Percentiles rank a stretch among this genome's conserved stretches.
phyloP scores from a whole-genome alignment of 2,888 invertebrate species.

The Ectemnius cavifrons region DNA sequence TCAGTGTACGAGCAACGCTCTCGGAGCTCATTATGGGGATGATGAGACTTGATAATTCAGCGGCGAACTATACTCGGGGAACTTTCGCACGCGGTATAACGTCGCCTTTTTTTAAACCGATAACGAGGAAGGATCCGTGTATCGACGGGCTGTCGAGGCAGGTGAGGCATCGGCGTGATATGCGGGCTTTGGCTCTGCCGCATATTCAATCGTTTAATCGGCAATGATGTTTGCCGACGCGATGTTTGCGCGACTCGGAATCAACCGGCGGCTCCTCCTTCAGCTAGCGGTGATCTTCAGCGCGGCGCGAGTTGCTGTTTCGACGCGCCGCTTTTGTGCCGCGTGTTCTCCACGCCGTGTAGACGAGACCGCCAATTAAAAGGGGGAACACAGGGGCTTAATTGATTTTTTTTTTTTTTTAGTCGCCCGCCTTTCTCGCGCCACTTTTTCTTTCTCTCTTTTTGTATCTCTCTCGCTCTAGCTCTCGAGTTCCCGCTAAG shows the following conservation, averaged over 20 bases:
- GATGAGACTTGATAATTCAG: no score
- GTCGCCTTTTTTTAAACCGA: no score
- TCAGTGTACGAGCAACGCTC: no score
- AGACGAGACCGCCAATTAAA: conserved; percentile 60
- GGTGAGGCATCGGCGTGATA: conserved; percentile 32
- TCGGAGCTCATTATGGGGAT: no score
- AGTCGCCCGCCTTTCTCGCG: conserved; percentile 36
- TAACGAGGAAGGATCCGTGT: no score
- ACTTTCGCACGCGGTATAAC: no score
- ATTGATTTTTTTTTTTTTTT: conserved; percentile 46
- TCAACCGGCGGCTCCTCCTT: conserved; percentile 36
- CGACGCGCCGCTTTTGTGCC: conserved; percentile 61
- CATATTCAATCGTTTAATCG: conserved; percentile 59
- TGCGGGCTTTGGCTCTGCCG: conserved; percentile 42
- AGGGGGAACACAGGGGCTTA: conserved; percentile 53
- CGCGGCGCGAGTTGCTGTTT: conserved; percentile 57
- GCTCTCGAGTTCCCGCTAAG: no score
- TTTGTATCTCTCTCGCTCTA: no score
- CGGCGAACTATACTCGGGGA: no score
- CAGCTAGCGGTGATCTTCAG: conserved; percentile 55
- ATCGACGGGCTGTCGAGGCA: conserved; percentile 19
- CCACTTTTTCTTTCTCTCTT: conserved; percentile 5
- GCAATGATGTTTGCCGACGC: conserved; percentile 54
- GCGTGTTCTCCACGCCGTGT: conserved; percentile 38
- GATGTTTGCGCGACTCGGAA: conserved; percentile 19